Evolutionary conservation across 1,140 invertebrate genomes (phyloP).

Genomic region (Scaptomyza pallida): DNA sequence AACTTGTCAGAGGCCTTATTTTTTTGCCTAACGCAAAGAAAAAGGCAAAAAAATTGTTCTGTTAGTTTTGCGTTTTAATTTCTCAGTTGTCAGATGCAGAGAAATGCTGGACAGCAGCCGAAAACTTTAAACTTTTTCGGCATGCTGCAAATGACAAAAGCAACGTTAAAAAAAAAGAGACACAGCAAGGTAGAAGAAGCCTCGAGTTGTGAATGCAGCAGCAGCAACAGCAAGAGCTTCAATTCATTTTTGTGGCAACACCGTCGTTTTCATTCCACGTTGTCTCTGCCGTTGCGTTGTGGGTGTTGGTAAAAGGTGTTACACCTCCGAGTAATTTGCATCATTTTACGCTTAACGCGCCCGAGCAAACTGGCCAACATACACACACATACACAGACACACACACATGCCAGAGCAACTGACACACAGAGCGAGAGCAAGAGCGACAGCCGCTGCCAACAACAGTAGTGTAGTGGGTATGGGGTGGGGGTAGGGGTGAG

Average conservation of each 20-base stretch:
- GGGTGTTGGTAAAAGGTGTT: conserved; percentile 35
- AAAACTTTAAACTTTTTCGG: conserved; percentile 41
- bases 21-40: background rate
- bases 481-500: too few species aligned
- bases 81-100: conserved; percentile 47
- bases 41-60: conserved; percentile 25
- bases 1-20: conserved; percentile 36
- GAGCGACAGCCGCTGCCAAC: conserved; percentile 36
- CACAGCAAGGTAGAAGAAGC: background rate
- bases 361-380: conserved; percentile 17
- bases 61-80: conserved; percentile 50
- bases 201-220: conserved; percentile 27
- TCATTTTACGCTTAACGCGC: conserved; percentile 65
- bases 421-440: conserved; percentile 45
- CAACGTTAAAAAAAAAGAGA: conserved; percentile 7
- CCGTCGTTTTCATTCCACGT: background rate
- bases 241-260: conserved; percentile 31
- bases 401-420: conserved; percentile 42
- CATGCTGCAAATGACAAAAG: conserved; percentile 42
- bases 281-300: background rate
- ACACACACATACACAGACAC: conserved; percentile 28
- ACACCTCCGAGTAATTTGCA: conserved; percentile 58
- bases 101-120: conserved; percentile 21
- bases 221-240: background rate
- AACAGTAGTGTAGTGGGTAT: background rate